phyloP scores from a whole-genome alignment of 2,113 vertebrate species.

The Tupaia chinensis region DNA sequence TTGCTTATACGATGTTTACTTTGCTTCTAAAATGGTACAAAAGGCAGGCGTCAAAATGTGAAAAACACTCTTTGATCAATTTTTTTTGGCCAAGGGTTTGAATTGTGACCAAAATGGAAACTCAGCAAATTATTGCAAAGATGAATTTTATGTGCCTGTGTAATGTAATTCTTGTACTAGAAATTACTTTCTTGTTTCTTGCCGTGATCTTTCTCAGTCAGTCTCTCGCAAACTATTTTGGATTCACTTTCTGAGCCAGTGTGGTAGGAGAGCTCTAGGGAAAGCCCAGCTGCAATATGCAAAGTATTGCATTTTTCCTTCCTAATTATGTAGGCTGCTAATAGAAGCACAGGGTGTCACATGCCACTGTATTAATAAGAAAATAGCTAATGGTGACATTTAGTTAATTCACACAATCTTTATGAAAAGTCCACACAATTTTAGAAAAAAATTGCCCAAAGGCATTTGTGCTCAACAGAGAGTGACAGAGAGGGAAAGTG shows the following conservation, averaged over 20 bases:
- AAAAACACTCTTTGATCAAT: not conserved
- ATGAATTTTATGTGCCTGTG: not conserved
- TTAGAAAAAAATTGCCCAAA: not conserved
- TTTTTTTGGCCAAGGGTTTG: conserved; percentile 1
- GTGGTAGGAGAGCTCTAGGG: not conserved
- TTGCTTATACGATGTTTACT: not conserved
- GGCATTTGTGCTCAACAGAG: no score
- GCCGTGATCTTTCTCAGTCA: not conserved
- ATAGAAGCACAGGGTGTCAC: not conserved
- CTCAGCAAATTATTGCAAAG: not conserved
- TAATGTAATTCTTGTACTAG: not conserved
- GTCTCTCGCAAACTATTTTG: not conserved
- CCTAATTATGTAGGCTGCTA: not conserved
- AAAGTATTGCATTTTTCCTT: conserved; percentile 23
- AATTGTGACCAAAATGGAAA: conserved; percentile 47
- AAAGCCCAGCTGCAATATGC: not conserved
- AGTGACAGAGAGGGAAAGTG: no score
- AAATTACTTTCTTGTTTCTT: not conserved
- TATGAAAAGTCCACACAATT: conserved; percentile 41
- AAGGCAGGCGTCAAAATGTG: not conserved
- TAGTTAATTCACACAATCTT: conserved; percentile 42
- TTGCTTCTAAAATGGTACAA: conserved; percentile 23
- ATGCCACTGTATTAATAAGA: conserved; percentile 11
- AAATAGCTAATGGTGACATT: conserved; percentile 22
- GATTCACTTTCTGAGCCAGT: not conserved